Conservation (phyloP, 2,888 invertebrate genomes). For the Diarsia rubi region DNA sequence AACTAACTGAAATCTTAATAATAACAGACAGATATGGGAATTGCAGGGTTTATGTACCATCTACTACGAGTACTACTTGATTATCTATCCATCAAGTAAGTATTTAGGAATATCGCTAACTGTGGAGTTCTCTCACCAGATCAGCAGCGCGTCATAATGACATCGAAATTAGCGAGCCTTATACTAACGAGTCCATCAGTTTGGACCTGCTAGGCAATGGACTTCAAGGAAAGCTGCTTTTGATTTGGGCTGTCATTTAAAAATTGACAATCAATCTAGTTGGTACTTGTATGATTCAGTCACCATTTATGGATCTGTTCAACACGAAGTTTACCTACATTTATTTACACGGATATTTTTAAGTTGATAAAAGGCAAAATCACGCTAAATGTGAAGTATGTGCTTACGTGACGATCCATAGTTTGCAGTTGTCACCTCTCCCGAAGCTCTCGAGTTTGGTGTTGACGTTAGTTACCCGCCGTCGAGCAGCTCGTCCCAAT, state of each 20-base stretch:
- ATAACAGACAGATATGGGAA: not conserved
- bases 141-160: not conserved
- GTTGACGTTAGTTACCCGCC: constrained; percentile 10
- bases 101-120: not conserved
- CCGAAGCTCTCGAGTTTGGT: not conserved
- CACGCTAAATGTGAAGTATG: constrained; percentile 9
- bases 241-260: not conserved
- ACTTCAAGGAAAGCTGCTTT: not conserved
- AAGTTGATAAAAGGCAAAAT: not conserved
- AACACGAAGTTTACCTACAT: not conserved
- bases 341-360: not conserved
- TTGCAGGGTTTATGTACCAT: not conserved
- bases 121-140: not conserved
- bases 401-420: not conserved
- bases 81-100: not conserved
- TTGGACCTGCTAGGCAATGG: not conserved
- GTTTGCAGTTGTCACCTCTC: constrained; percentile 10
- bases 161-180: not conserved
- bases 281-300: not conserved
- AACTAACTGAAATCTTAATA: not conserved
- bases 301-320: not conserved
- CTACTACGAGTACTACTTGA: not conserved
- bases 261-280: not conserved
- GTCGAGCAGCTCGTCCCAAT: not conserved
- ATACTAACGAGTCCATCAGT: not conserved